Evolutionary conservation across 2,797 vertebrate species (phyloP), one percentile per base, ranked within the genome.

Genomic region (Cynodonichthys magdalenae): DNA sequence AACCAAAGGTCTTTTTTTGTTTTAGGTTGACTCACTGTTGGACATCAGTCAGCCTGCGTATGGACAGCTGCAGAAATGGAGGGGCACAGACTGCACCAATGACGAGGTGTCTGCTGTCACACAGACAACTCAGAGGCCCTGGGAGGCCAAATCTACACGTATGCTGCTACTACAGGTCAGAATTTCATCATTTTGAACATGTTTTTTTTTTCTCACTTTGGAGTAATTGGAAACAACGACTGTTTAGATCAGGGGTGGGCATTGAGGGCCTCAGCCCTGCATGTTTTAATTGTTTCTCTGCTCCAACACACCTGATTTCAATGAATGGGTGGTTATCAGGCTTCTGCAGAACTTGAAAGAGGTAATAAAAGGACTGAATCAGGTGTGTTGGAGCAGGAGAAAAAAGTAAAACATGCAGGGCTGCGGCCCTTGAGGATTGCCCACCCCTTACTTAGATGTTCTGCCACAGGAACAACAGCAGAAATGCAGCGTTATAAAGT

Each of bases 31-130:
- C 92, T 98, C 95, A 3, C 53, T 97, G 28, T 85, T 97, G 83
- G 97, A 99, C 70, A 84, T 99, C 80, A 97, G 97, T 86, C 96
- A 96, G 68, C 95, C 97, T 70, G 95, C 94, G 0, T 99, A 98
- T 81, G 87, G 91, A 50, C 98, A 99, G 81, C 87, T 99, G 74
- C 96, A 98, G 69, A 94, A 92, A 39, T 77, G 94, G 66, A 94
- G 83, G 81, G 96, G 96, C 62, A 93, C 92, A 36, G 95, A 93
- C 80, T 94, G 92, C 59, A 44, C 75, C 60, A 99, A 98, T 75
- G 96, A 99, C 39, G 90, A 94, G 54, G 92, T 98, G 74, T 95
- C 96, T 31, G 94, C 92, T 4, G 90, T 90, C 74, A 95, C 95
- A 48, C 95, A 96, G 82, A 55, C 73, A 68, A 93, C 91, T 3